Percentiles rank a stretch among this genome's conserved stretches.
phyloP scores from a whole-genome alignment of 1,140 invertebrate genomes.

The Aricia agestis region DNA sequence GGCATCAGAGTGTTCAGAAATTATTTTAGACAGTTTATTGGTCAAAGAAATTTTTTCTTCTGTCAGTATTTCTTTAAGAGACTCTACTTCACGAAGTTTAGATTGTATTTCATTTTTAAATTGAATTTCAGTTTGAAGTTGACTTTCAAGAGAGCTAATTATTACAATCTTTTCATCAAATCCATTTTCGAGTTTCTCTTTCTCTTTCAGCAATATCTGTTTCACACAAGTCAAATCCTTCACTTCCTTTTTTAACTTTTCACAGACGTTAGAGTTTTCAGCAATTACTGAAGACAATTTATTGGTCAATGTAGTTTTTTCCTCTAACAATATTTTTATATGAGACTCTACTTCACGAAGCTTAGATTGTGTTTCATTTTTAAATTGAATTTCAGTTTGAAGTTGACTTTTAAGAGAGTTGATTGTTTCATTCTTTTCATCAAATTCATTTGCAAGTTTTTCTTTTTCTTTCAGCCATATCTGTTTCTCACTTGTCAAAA shows the following conservation, averaged over 20 bases:
- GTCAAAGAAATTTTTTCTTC: too few relatives aligned
- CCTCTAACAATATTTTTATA: constrained; percentile 18
- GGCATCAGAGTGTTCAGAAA: too few relatives aligned
- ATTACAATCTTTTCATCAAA: constrained; percentile 27
- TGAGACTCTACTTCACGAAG: constrained; percentile 18
- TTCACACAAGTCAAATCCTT: neutral
- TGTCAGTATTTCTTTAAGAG: too few relatives aligned
- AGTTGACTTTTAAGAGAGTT: constrained; percentile 47
- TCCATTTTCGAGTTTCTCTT: constrained; percentile 11
- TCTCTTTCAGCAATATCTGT: too few relatives aligned
- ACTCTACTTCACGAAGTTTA: too few relatives aligned
- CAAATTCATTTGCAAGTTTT: constrained; percentile 37
- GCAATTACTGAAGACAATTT: constrained; percentile 21
- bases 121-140: too few relatives aligned
- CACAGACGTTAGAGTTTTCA: constrained; percentile 18
- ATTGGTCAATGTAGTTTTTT: constrained; percentile 20
- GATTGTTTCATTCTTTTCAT: constrained; percentile 44
- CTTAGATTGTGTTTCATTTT: constrained; percentile 39
- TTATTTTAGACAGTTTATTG: too few relatives aligned
- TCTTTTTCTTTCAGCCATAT: constrained; percentile 35
- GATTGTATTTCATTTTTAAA: too few relatives aligned
- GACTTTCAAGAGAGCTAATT: constrained; percentile 18
- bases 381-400: constrained; percentile 49
- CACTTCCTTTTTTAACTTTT: constrained; percentile 12
- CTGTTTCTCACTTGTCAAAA: neutral